Base-by-base conservation (phyloP, 2,113 vertebrate species). In the Passer domesticus region DNA sequence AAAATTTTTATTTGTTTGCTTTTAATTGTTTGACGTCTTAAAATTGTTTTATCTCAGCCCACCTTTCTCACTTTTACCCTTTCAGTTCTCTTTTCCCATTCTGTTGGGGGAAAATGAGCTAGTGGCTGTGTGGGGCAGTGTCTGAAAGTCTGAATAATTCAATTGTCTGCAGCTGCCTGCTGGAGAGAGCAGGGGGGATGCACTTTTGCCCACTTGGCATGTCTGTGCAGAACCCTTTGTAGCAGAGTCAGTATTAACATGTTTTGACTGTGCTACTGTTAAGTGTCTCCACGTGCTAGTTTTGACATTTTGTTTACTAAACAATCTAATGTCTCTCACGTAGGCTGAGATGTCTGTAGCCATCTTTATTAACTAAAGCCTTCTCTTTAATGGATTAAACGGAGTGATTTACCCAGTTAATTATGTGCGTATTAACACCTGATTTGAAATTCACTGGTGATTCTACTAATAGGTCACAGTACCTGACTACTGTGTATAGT, bases 41-140 rank as follows among this genome's bases (percentile, higher is more conserved):
- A 49, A 73, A 8, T 50, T 6, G 4, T 72, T 55, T 88, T 80
- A 37, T 63, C 15, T 41, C n/a, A 46, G 55, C n/a, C 7, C 8
- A 20, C 6, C 47, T 55, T 55, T 47, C 41, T 79, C 47, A 55
- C 15, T 70, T 63, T 46, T 30, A 17, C 13, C 30, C 21, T 64
- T 56, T 35, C 21, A 50, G 13, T 43, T 73, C 14, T 25, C 39
- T 64, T 63, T 72, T 24, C 35, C 3, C 7, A 13, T 56, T 39
- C 31, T 37, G 0, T 23, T 0, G 0, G 22, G 6, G 24, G 9
- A 4, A 46, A 80, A 63, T 27, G 43, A 64, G 5, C 11, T 31
- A 44, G 22, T 50, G 59, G 13, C 27, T 74, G 8, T 33, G 44
- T 17, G 44, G 28, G 19, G 3, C 33, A 27, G 18, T 14, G 30